Evolutionary conservation across 1,140 invertebrate species (phyloP), one percentile per base, ranked within the genome.

Genomic region (Cyclina sinensis): DNA sequence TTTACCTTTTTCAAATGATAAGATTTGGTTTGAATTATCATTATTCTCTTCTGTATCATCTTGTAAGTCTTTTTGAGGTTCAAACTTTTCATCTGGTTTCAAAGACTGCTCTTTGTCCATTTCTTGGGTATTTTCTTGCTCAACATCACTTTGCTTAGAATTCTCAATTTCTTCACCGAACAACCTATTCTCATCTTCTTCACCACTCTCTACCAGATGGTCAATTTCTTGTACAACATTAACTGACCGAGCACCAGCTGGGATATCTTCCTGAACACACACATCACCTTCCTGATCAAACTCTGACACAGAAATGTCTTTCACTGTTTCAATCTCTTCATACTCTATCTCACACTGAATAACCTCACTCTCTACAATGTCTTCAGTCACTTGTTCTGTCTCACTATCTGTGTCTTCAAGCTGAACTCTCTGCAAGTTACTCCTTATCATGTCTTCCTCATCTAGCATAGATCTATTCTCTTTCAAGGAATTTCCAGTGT

Each of bases 391-490:
- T 24, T 78, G 4, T 59, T 62, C 65, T 9, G 11, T 24, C 27
- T 84, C 81, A 16, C 70, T 76, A 43, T 86, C 73, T 57, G 84
- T 57, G 57, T 86, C 70, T 30, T 78, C 70, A 37, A 86, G 59
- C 43, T 78, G 32, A 80, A 87, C 85, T 54, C 57, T 87, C 37
- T 87, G 73, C 43, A 87, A 54, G 24, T 87, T 87, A 78, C 51
- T 87, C 37, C 85, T 46, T 46, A 87, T 87, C 11, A 65, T n/a
- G 14, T 62, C 85, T 51, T 87, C 85, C 35, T 87, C 76, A 35
- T 87, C 85, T n/a, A 87, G 32, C 74, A 87, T 79, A 21, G 85
- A 80, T 48, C 85, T 87, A 65, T 87, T 87, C 24, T 87, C 48
- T 51, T 87, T 54, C n/a, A 87, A 80, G 9, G 85, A 80, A 35